Evolutionary conservation across 2,888 invertebrate species (phyloP), one percentile per base, ranked within the genome.

Genomic region (Herminia tarsipennalis): DNA sequence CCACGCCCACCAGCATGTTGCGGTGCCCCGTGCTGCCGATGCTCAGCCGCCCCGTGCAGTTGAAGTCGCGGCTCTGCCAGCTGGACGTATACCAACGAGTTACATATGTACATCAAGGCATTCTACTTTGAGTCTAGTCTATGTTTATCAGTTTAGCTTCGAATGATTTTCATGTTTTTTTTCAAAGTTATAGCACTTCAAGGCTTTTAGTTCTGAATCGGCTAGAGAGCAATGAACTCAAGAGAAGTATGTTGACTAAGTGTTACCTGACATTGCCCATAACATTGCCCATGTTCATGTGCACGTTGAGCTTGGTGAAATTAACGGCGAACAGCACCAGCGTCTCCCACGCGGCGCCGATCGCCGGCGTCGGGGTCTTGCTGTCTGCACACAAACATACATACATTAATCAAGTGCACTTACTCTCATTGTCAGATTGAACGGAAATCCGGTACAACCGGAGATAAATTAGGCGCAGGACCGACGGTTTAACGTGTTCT

Each of bases 261-360:
- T 13, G n/a, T 92, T 83, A 96, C 94, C 94, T 94, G 46, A 99
- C 98, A 78, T 98, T 98, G 8, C 99, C 99, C 98, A 99, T 99
- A 0, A 99, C 98, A 78, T 99, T 99, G 27, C 99, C 98, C 98
- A 99, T 99, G 85, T 99, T 99, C 96, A 99, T 99, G 78, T 98
- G 97, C 5, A 99, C 97, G 83, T 99, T 98, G 38, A 99, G 93
- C 70, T 97, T 95, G 30, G 98, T 98, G 82, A 99, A 98, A 91
- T 99, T 98, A 27, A 99, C 96, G 0, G 98, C 98, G 88, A 99
- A 98, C 43, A 99, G 91, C 2, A 99, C 99, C 36, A 98, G 90
- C 2, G 99, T 98, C 88, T 99, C 98, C 99, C 99, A 99, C 27
- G 97, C 95, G 2, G 96, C 94, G 54, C 94, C 71, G 48, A 41